Conservation (phyloP, 1,140 invertebrate species). For the Venustaconcha ellipsiformis region DNA sequence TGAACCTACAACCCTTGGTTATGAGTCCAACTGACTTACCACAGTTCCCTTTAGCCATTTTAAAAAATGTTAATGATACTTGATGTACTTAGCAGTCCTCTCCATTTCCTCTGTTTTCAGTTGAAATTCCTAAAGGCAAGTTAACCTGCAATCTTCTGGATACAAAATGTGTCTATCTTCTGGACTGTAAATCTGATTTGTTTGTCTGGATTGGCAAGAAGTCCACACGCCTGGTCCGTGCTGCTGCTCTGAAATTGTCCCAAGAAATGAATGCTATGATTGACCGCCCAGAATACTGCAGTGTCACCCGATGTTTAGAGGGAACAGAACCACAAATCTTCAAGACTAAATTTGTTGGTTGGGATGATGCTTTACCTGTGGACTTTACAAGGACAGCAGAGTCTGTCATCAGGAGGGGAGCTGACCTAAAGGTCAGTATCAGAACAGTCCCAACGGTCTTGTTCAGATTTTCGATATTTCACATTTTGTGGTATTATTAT, state of each 20-base stretch:
- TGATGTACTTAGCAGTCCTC: neutral
- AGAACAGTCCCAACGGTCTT: too few relatives aligned
- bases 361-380: conserved; percentile 99
- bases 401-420: conserved; percentile 95
- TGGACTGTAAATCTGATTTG: conserved; percentile 96
- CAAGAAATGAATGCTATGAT: conserved; percentile 95
- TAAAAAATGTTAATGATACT: too few relatives aligned
- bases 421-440: conserved; percentile 81
- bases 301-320: conserved; percentile 84
- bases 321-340: conserved; percentile 85
- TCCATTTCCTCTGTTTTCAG: conserved; percentile 49
- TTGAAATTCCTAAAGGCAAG: conserved; percentile 78
- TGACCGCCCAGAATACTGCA: conserved; percentile 86
- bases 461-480: too few relatives aligned
- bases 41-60: too few relatives aligned
- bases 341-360: conserved; percentile 96
- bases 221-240: conserved; percentile 93
- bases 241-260: conserved; percentile 95
- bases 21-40: too few relatives aligned
- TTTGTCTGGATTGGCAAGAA: conserved; percentile 99
- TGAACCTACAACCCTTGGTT: too few relatives aligned
- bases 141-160: conserved; percentile 80
- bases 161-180: conserved; percentile 96
- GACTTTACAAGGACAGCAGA: conserved; percentile 99
- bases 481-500: too few relatives aligned